phyloP scores from a whole-genome alignment of 2,113 vertebrate species.

The Apteryx mantelli region DNA sequence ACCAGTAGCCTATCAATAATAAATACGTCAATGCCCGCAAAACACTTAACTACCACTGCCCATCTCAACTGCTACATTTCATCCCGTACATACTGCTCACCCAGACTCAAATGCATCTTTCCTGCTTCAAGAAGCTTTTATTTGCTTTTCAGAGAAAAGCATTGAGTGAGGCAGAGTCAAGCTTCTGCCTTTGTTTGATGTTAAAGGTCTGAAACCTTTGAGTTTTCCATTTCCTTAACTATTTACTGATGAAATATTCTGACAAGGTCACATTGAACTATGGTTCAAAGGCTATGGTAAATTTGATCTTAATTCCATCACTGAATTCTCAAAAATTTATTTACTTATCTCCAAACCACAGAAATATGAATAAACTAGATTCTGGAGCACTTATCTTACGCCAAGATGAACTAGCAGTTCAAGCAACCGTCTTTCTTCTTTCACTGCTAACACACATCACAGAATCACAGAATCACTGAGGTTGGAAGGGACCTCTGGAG shows the following conservation, averaged over 20 bases:
- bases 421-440: neutral
- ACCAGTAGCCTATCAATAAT: neutral
- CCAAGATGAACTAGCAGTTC: neutral
- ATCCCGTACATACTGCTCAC: rapidly evolving
- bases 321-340: slow-evolving; percentile 56
- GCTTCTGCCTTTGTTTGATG: neutral
- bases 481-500: too few species aligned
- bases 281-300: neutral
- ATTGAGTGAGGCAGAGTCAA: neutral
- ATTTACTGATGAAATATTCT: slow-evolving; percentile 17
- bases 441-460: neutral
- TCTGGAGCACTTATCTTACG: neutral
- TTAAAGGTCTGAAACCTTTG: slow-evolving; percentile 35
- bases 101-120: neutral
- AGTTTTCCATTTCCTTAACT: slow-evolving; percentile 42
- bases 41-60: neutral
- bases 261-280: slow-evolving; percentile 13
- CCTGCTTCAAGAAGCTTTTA: neutral
- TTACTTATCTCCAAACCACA: slow-evolving; percentile 72
- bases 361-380: slow-evolving; percentile 56
- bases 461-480: too few species aligned
- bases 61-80: neutral
- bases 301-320: slow-evolving; percentile 48
- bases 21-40: neutral
- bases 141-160: neutral